Conservation (phyloP, 2,888 invertebrate genomes). For the Drosophila ezoana region DNA sequence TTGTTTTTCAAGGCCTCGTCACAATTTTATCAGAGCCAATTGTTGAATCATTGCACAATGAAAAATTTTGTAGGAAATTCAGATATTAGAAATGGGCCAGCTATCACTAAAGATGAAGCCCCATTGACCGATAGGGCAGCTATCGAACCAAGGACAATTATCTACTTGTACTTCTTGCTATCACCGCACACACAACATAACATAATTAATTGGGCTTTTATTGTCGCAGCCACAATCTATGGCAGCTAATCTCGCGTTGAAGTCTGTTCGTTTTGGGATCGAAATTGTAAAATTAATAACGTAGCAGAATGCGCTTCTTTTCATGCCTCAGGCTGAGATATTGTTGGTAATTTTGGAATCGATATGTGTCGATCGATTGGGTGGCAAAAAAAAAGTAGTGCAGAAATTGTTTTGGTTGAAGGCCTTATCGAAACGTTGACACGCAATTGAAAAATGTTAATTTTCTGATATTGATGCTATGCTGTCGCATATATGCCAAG, state of each 20-base stretch:
- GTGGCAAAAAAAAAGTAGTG: constrained; percentile 48
- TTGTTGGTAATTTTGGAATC: constrained; percentile 28
- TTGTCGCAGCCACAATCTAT: constrained; percentile 34
- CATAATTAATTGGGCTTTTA: constrained; percentile 54
- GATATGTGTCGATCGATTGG: constrained; percentile 44
- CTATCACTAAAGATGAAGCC: constrained; percentile 18
- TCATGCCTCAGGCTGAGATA: not conserved
- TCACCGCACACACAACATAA: constrained; percentile 18
- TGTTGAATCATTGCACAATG: constrained; percentile 23
- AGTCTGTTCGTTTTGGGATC: constrained; percentile 6
- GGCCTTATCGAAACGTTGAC: constrained; percentile 63
- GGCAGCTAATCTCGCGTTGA: constrained; percentile 49
- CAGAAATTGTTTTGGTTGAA: constrained; percentile 57
- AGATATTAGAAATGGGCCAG: constrained; percentile 37
- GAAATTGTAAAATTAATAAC: constrained; percentile 44
- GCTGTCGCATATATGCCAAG: constrained; percentile 63
- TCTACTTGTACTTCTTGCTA: not conserved
- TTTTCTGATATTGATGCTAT: constrained; percentile 65
- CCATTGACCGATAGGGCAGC: constrained; percentile 53
- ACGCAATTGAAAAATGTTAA: constrained; percentile 70
- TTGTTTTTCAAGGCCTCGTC: constrained; percentile 29
- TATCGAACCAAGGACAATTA: constrained; percentile 52
- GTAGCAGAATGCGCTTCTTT: constrained; percentile 5
- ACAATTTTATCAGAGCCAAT: constrained; percentile 16
- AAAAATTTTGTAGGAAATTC: constrained; percentile 15